Percentiles rank a stretch among this genome's conserved stretches.
Evolutionary conservation across 2,888 invertebrate genomes (phyloP).

Genomic region (Ctena decussata): DNA sequence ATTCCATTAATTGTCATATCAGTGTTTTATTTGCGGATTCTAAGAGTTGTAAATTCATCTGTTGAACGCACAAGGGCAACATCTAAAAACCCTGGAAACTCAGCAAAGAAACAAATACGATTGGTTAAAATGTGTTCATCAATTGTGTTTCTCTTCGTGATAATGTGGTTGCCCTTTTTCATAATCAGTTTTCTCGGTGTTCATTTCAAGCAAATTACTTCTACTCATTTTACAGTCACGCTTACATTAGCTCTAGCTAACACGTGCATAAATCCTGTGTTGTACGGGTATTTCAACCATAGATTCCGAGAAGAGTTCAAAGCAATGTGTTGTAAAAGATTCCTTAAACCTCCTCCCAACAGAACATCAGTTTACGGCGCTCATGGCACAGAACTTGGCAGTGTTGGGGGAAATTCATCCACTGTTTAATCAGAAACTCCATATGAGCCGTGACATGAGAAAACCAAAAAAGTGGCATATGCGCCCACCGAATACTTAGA

Average conservation of each 20-base stretch:
- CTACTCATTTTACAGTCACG: slow-evolving; percentile 71
- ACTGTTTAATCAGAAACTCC: background rate
- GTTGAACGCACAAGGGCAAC: slow-evolving; percentile 34
- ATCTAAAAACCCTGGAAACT: slow-evolving; percentile 34
- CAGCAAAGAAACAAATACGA: slow-evolving; percentile 59
- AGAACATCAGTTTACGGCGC: slow-evolving; percentile 13
- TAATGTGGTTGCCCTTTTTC: slow-evolving; percentile 75
- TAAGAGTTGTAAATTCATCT: slow-evolving; percentile 54
- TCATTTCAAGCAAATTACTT: slow-evolving; percentile 68
- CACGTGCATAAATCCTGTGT: slow-evolving; percentile 72
- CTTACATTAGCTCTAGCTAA: slow-evolving; percentile 70
- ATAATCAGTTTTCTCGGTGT: slow-evolving; percentile 71
- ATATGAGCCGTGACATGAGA: too few species aligned
- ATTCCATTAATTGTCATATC: slow-evolving; percentile 66
- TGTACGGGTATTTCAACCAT: slow-evolving; percentile 75
- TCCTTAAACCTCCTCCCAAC: background rate
- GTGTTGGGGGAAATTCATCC: slow-evolving; percentile 35
- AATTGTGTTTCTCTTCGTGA: slow-evolving; percentile 64
- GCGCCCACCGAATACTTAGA: too few species aligned
- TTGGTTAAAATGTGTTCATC: slow-evolving; percentile 71
- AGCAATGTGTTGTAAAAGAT: slow-evolving; percentile 49
- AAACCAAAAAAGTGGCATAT: too few species aligned
- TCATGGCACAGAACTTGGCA: slow-evolving; percentile 41
- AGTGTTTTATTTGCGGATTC: slow-evolving; percentile 61
- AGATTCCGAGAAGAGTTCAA: slow-evolving; percentile 67